Base-by-base conservation (phyloP, 2,113 vertebrate species). In the Theristicus caerulescens region DNA sequence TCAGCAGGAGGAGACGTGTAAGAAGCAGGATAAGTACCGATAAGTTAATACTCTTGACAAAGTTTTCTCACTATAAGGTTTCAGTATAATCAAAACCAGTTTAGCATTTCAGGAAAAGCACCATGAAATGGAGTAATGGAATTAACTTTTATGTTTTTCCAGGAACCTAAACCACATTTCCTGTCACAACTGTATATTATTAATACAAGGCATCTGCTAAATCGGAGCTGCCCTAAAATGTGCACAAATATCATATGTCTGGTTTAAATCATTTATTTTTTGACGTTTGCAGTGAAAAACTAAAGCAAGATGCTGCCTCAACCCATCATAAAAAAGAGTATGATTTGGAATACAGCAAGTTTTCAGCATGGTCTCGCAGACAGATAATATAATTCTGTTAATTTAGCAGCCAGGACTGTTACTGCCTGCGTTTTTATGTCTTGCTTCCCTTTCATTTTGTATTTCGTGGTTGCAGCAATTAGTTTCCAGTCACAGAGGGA, bases 101-200 rank as follows among this genome's bases (percentile, higher is more conserved):
- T 94, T 97, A 98, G 93, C 80, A 91, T 97, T 97, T 97, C 97
- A 98, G 97, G 96, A 97, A 96, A 98, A 97, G 97, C 95, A 97
- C 97, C 97, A 95, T 98, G 97, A 97, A 98, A 98, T 96, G 95
- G 94, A 96, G 95, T 98, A 98, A 98, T 98, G 95, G 98, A 98
- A 98, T 98, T 98, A 98, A 97, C 98, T 98, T 98, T 98, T 96
- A 98, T 98, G 97, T 98, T 98, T 97, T 98, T 98, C 98, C 98
- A 98, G 97, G 97, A 98, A 97, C 97, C 97, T 94, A 98, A 98
- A 97, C 98, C 98, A 97, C 97, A 97, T 98, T 98, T 98, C 98
- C 98, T 98, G 97, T 98, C 98, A 97, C 97, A 98, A 98, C 98
- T 98, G 97, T 97, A 96, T 96, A 93, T 96, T 98, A 97, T 97